Base-by-base conservation (phyloP, 2,797 vertebrate genomes). In the Peromyscus melanophrys region DNA sequence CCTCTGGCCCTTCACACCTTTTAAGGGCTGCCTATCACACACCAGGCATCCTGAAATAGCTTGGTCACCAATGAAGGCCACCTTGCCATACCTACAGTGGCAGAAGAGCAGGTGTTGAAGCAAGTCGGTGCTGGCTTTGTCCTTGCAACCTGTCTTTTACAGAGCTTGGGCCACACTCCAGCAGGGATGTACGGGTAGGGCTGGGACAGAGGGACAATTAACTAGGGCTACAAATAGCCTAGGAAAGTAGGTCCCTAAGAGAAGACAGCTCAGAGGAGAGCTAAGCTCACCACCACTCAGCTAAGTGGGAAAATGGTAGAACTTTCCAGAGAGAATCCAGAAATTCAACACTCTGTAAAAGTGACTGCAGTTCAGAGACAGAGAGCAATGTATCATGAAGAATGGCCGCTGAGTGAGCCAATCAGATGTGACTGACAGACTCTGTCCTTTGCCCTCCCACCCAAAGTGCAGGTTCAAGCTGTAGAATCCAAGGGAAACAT, bases 51-150 rank as follows among this genome's bases (percentile, higher is more conserved):
- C 3, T 4, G 25, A 55, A 14, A 43, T 4, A 37, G 25, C 61
- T 16, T 11, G 8, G 40, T 29, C 29, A 12, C n/a, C 46, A 27
- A 31, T 0, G 31, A 90, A 69, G 49, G 4, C 25, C 59, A 52
- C 4, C 27, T 3, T 3, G 5, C 31, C 1, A 0, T 1, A 4
- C 25, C 31, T 63, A 19, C 21, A 5, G 37, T 3, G 49, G 52
- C n/a, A 75, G 65, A 52, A 61, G 69, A 52, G 46, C 13, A 3
- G 16, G 11, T 37, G 37, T 17, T 46, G 27, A 46, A 73, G 8
- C 12, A 4, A 61, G 34, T 4, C 12, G 11, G 11, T 1, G 8
- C 4, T 0, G 37, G 65, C 6, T 69, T 5, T 0, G 61, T 6
- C 29, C 80, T 6, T 7, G 4, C 16, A 2, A 52, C 46, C 14